Percentiles rank a stretch among this genome's conserved stretches.
Evolutionary conservation across 2,797 vertebrate genomes (phyloP).

Genomic region (Ibycter americanus): DNA sequence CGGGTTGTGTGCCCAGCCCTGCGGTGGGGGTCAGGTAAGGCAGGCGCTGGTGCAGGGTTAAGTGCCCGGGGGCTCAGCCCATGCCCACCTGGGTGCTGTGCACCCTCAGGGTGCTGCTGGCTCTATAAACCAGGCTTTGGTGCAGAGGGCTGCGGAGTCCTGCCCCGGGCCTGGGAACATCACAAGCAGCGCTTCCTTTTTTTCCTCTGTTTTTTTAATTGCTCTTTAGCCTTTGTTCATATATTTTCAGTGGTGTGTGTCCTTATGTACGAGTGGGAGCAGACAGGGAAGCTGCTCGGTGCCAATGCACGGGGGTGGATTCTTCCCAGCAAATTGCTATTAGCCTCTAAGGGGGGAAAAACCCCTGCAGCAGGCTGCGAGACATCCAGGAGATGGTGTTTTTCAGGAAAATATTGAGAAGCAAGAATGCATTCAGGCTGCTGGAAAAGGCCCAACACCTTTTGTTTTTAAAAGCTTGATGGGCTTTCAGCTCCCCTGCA

Average conservation of each 20-base stretch:
- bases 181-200: background rate
- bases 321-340: background rate
- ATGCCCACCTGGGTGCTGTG: background rate
- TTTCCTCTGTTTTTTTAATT: background rate
- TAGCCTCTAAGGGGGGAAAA: background rate
- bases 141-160: background rate
- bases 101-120: background rate
- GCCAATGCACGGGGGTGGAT: background rate
- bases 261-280: fast-evolving
- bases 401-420: background rate
- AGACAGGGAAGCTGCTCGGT: background rate
- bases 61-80: background rate
- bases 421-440: background rate
- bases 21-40: background rate
- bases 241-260: background rate
- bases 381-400: background rate
- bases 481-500: background rate
- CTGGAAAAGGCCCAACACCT: background rate
- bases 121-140: background rate
- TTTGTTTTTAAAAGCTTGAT: background rate
- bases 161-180: background rate
- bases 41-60: fast-evolving
- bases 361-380: background rate
- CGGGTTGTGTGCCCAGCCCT: background rate
- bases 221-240: background rate